Conservation (phyloP, 2,888 invertebrate species). For the Papilio demoleus region DNA sequence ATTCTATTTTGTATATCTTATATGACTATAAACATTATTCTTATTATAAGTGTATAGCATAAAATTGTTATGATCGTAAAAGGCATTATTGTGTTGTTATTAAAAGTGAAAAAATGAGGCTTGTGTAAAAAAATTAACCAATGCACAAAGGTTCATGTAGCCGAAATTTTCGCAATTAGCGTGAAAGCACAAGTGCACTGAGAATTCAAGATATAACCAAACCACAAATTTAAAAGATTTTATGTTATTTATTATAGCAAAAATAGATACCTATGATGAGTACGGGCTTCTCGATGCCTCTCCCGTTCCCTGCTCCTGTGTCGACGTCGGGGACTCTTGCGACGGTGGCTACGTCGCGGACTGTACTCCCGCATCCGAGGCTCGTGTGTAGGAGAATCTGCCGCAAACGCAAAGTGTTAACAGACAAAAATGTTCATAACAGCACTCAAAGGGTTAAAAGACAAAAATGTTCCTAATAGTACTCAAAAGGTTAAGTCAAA, state of each 20-base stretch:
- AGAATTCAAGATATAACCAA: neutral
- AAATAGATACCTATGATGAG: conserved; percentile 48
- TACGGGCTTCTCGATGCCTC: conserved; percentile 47
- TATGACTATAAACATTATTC: no score
- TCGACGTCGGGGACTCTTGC: conserved; percentile 62
- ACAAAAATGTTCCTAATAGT: neutral
- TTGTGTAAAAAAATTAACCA: no score
- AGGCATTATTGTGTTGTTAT: no score
- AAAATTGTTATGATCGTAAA: no score
- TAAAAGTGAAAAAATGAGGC: no score
- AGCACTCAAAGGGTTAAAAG: neutral
- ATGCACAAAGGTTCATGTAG: no score
- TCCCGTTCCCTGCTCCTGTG: conserved; percentile 54
- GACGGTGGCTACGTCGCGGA: conserved; percentile 62
- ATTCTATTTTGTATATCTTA: no score
- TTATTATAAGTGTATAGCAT: no score
- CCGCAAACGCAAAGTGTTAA: neutral
- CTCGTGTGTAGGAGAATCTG: conserved; percentile 73
- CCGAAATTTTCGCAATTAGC: no score
- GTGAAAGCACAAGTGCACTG: neutral
- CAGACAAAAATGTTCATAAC: neutral
- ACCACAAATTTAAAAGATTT: neutral
- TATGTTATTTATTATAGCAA: neutral
- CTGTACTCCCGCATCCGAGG: conserved; percentile 61
- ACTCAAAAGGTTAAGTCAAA: neutral